These are phyloP conservation scores for Orthonyx spaldingii DNA, from an alignment of 2,113 vertebrate species.

Conservation along the genomic window DNA sequence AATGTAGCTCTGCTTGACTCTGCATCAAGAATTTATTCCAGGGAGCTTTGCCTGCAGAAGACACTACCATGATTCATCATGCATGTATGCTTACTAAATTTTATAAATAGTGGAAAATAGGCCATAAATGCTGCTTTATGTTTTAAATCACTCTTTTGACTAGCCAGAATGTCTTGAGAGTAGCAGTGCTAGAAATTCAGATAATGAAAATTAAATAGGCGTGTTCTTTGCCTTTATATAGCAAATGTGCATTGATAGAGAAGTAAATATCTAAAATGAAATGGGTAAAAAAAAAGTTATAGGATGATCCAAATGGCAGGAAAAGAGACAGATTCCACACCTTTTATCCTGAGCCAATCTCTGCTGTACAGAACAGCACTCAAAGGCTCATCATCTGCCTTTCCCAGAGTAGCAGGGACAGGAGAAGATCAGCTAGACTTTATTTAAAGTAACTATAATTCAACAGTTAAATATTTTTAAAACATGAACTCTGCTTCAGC, in stretches of 20 bases:
- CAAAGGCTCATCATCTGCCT: not conserved
- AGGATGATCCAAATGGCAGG: not conserved
- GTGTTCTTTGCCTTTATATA: not conserved
- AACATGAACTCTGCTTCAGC: not conserved
- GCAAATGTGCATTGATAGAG: not conserved
- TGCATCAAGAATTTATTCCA: not conserved
- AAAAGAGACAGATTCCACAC: not conserved
- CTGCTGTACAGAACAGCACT: not conserved
- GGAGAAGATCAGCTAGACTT: not conserved
- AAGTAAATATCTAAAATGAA: not conserved
- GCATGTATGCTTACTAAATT: not conserved
- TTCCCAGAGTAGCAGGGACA: not conserved
- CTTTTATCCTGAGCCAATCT: not conserved
- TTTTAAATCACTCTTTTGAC: not conserved
- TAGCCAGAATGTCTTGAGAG: not conserved
- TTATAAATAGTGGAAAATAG: conserved; percentile 4
- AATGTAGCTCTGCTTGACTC: not conserved
- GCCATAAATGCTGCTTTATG: not conserved
- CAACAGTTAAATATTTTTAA: not conserved
- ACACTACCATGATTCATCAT: not conserved
- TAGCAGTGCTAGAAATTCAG: not conserved
- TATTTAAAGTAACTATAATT: not conserved
- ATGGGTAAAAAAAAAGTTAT: not conserved
- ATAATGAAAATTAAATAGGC: not conserved
- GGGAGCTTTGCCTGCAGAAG: not conserved